Percentiles rank a stretch among this genome's conserved stretches.
Evolutionary conservation across 2,888 invertebrate genomes (phyloP).

Genomic region (Cephus nigrinus): DNA sequence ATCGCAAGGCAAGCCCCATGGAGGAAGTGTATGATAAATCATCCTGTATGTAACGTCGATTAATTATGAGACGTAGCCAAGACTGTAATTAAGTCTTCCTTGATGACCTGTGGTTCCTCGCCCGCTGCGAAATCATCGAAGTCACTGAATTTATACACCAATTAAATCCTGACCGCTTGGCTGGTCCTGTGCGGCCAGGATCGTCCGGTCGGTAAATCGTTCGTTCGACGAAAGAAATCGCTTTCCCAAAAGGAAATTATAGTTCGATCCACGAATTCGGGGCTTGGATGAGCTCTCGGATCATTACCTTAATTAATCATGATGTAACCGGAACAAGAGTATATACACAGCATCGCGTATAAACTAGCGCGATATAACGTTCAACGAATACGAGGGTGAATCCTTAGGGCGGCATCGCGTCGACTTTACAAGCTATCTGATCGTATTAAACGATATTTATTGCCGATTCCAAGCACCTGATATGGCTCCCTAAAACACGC

Average conservation of each 20-base stretch:
- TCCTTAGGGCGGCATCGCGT: slow-evolving; percentile 27
- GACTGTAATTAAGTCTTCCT: slow-evolving; percentile 43
- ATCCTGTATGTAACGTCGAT: slow-evolving; percentile 38
- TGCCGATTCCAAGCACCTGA: slow-evolving; percentile 23
- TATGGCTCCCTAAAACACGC: slow-evolving; percentile 21
- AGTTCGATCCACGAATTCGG: not conserved
- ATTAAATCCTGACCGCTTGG: slow-evolving; percentile 24
- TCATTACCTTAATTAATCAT: not conserved
- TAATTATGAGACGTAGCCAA: slow-evolving; percentile 35
- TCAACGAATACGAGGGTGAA: slow-evolving; percentile 25
- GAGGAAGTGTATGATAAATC: slow-evolving; percentile 38
- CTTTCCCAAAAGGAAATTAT: not conserved
- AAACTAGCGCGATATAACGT: not conserved
- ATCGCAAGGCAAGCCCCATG: not conserved
- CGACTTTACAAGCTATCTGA: slow-evolving; percentile 20
- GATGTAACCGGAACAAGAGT: not conserved
- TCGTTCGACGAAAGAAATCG: not conserved
- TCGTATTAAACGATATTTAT: slow-evolving; percentile 39
- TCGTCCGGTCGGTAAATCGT: not conserved
- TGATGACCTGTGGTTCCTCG: not conserved
- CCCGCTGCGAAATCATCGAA: slow-evolving; percentile 27
- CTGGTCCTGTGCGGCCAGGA: not conserved
- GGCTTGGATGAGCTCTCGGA: not conserved
- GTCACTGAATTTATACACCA: slow-evolving; percentile 35
- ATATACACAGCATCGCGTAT: not conserved